Conservation (phyloP, 2,797 vertebrate genomes). For the Gastrophryne carolinensis region DNA sequence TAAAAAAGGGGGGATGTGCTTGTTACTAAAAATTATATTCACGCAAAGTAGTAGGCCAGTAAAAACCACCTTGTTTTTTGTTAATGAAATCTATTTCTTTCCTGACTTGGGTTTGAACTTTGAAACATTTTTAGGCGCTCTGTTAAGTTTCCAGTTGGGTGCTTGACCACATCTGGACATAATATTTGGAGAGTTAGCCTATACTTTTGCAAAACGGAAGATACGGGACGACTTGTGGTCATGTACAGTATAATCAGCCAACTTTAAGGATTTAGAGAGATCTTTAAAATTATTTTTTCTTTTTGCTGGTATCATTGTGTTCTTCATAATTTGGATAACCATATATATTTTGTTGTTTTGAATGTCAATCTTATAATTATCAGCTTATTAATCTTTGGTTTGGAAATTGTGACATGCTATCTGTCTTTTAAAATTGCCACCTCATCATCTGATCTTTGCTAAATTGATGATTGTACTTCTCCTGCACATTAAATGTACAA, state of each 20-base stretch:
- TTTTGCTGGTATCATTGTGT: constrained; percentile 12
- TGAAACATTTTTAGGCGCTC: background rate
- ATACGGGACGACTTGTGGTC: constrained; percentile 46
- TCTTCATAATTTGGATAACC: background rate
- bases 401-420: constrained; percentile 8
- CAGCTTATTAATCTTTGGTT: constrained; percentile 13
- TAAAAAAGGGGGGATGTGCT: too few relatives aligned
- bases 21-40: too few relatives aligned
- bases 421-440: background rate
- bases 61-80: too few relatives aligned
- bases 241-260: constrained; percentile 44
- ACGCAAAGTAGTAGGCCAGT: too few relatives aligned
- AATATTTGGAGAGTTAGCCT: constrained; percentile 45
- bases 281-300: constrained; percentile 34
- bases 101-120: constrained; percentile 33
- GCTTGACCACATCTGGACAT: constrained; percentile 40
- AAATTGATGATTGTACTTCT: too few relatives aligned
- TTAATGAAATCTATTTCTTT: constrained; percentile 1
- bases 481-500: too few relatives aligned
- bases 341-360: constrained; percentile 32
- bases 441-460: background rate
- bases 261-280: constrained; percentile 21
- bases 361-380: constrained; percentile 25
- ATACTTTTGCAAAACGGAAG: constrained; percentile 48
- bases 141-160: constrained; percentile 30